Conservation (phyloP, 2,888 invertebrate genomes). For the Notocelia uddmanniana region DNA sequence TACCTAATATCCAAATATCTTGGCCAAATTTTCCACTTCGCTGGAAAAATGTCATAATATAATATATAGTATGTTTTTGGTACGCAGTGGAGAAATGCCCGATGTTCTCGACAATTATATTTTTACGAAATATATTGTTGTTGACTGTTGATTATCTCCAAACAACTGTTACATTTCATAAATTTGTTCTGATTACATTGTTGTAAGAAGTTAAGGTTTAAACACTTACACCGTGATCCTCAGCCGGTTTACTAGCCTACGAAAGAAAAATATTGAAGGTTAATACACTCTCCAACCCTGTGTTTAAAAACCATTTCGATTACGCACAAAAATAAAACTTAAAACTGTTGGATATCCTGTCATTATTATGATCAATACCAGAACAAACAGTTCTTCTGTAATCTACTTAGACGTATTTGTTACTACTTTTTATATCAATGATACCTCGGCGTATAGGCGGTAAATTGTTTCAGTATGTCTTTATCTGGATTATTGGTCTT, state of each 20-base stretch:
- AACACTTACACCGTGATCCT: conserved; percentile 57
- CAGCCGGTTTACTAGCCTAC: conserved; percentile 51
- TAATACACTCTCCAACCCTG: conserved; percentile 24
- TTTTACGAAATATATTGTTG: no score
- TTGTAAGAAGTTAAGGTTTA: conserved; percentile 8
- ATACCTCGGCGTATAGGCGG: not conserved
- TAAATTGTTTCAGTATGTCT: not conserved
- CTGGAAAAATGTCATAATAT: no score
- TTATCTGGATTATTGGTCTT: not conserved
- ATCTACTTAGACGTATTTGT: not conserved
- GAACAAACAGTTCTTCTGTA: not conserved
- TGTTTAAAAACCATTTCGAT: conserved; percentile 12
- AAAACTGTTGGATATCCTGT: no score
- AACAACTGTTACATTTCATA: not conserved
- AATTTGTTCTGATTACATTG: conserved; percentile 27
- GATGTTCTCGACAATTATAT: no score
- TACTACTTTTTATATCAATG: not conserved
- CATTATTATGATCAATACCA: not conserved
- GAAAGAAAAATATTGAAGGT: conserved; percentile 56
- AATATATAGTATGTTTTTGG: no score
- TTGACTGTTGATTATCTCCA: no score
- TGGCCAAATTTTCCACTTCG: no score
- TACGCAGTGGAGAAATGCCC: no score
- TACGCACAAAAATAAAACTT: conserved; percentile 26
- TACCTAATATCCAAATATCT: no score